Percentiles rank a stretch among this genome's conserved stretches.
Conservation (phyloP, 2,797 vertebrate genomes). For the Tarsius wallacei region DNA sequence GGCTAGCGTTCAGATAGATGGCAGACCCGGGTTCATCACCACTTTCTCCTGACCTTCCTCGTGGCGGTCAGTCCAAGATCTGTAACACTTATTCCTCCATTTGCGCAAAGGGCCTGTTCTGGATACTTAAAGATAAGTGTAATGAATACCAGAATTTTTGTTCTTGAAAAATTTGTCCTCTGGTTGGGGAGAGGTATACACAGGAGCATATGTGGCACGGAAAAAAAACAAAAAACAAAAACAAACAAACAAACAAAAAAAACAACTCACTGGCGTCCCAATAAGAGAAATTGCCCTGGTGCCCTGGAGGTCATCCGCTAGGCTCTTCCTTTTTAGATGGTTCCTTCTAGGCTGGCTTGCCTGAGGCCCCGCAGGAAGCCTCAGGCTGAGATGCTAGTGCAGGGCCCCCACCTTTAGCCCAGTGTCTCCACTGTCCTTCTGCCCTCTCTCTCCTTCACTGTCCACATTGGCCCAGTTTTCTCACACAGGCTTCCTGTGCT, state of each 20-base stretch:
- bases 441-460: not conserved
- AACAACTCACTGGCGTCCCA: slow-evolving; percentile 21
- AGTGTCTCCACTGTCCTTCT: accelerated
- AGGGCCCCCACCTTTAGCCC: accelerated
- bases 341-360: not conserved
- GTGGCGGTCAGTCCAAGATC: not conserved
- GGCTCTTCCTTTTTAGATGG: not conserved
- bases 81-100: not conserved
- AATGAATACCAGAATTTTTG: not conserved
- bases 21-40: not conserved
- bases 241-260: no score
- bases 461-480: accelerated
- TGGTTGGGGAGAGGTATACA: not conserved
- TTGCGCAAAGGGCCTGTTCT: not conserved
- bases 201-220: not conserved
- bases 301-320: not conserved
- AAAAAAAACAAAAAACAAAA: not conserved
- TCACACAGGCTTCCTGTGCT: not conserved
- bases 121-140: not conserved
- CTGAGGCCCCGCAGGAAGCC: not conserved
- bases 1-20: not conserved
- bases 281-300: not conserved
- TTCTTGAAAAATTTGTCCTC: slow-evolving; percentile 27
- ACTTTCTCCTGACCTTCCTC: not conserved
- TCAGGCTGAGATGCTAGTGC: not conserved